Percentiles rank a stretch among this genome's conserved stretches.
phyloP scores from a whole-genome alignment of 2,888 invertebrate genomes.

The Eupelmus urozonus region DNA sequence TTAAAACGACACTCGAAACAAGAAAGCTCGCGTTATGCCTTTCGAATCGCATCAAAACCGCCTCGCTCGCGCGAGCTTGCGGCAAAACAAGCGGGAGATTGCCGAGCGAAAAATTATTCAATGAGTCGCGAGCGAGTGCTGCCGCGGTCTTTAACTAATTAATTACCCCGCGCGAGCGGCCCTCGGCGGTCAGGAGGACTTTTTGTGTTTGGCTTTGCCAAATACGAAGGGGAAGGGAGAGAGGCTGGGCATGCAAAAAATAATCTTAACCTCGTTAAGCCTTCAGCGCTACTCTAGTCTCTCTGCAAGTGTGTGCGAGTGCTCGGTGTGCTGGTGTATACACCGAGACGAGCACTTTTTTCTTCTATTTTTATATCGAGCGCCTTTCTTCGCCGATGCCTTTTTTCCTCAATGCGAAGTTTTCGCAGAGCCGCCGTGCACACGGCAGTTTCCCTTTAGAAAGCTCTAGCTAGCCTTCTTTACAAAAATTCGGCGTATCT shows the following conservation, averaged over 20 bases:
- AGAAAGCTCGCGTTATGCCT: too few relatives aligned
- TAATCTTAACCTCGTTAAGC: constrained; percentile 41
- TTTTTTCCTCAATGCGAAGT: background rate
- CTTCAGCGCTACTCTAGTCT: background rate
- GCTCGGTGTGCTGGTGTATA: background rate
- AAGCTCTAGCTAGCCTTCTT: too few relatives aligned
- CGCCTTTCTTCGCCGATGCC: background rate
- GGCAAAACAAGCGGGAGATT: background rate
- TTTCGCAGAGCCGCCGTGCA: too few relatives aligned
- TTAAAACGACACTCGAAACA: too few relatives aligned
- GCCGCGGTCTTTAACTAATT: constrained; percentile 29
- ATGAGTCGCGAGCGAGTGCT: too few relatives aligned
- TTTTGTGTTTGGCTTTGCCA: constrained; percentile 3
- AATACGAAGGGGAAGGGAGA: too few relatives aligned
- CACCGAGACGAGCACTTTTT: background rate
- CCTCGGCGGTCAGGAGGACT: background rate
- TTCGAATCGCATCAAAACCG: too few relatives aligned
- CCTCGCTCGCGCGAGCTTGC: background rate
- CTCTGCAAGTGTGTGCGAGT: background rate
- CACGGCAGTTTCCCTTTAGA: too few relatives aligned
- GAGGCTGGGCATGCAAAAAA: background rate
- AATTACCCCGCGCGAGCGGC: constrained; percentile 6
- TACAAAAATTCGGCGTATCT: too few relatives aligned
- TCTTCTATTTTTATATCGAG: background rate
- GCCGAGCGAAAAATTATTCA: too few relatives aligned